Evolutionary conservation across 2,888 invertebrate species (phyloP), one percentile per base, ranked within the genome.

Genomic region (Formica aserva): DNA sequence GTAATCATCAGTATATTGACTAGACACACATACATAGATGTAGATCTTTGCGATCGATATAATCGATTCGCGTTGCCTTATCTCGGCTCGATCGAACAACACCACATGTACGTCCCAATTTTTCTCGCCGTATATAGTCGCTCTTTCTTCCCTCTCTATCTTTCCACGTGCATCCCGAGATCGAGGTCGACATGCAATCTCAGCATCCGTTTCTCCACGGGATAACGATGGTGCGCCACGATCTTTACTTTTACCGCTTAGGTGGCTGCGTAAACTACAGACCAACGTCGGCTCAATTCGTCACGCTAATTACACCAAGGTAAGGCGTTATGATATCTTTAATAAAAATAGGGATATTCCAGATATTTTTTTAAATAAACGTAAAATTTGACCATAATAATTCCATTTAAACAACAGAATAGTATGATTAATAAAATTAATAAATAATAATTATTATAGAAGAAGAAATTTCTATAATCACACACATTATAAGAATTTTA

Each of bases 51-150:
- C 29, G 48, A 80, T 80, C 78, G 72, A 78, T 78, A 57, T 8
- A 71, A 15, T 41, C 71, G 60, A 78, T 78, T 78, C 72, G 45
- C 72, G 26, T 72, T 45, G 78, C 22, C 60, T 80, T 80, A 80
- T 80, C 78, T 35, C 26, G 55, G n/a, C 35, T 77, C 22, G 45
- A 80, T 80, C 72, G 18, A 45, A 72, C 78, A 62, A 80, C 78
- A 26, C 71, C 45, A 78, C 45, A 60, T 35, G 72, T 72, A 80
- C 78, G 72, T 72, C 45, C 26, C 26, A 45, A 80, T 80, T 80
- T 80, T 80, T 80, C n/a, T 15, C 32, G 11, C 15, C 38, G 38
- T 6, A n/a, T 60, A 32, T 41, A 22, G 18, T 22, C 22, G 26
- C n/a, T 57, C 71, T 69, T 13, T 26, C 45, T 45, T 45, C 15